Evolutionary conservation across 2,888 invertebrate species (phyloP), one percentile per base, ranked within the genome.

Genomic region (Rhingia campestris): DNA sequence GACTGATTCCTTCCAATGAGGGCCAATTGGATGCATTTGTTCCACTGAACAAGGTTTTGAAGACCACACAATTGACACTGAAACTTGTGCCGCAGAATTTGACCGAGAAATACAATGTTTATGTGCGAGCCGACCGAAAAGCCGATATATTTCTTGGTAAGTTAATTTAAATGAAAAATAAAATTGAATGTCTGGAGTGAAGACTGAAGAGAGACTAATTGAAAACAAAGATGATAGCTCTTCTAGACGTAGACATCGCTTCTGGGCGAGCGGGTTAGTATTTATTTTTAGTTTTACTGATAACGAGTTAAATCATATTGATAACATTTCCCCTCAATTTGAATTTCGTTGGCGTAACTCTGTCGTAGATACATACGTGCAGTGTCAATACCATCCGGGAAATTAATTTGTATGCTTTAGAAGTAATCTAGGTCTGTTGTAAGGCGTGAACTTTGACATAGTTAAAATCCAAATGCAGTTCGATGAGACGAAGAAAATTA

Each of bases 91-190:
- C 91, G n/a, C 87, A 89, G 69, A 72, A 86, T 33, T 43, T 79
- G 12, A 81, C 87, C 0, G 67, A 81, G 4, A 85, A 87, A 43
- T 91, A 90, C 84, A 89, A 87, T 76, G 90, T 91, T 14, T 89
- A 89, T 66, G 87, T 91, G 43, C 87, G 90, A 76, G 91, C 90
- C 69, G 90, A 90, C 76, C 89, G 90, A n/a, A 90, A 90, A 86
- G 88, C 90, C 33, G 90, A 90, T 86, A 82, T 88, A 59, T 90
- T 90, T 86, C 86, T 90, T 47, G 89, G 90, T 90, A 81, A 90
- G 90, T 66, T 14, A 1, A 41, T 12, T 9, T 2, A 32, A 43
- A 53, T 30, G 35, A 7, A 53, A 51, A 37, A 59, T 7, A 43
- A 22, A 45, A n/a, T n/a, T 59, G 6, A n/a, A 39, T 53, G n/a